Percentiles rank a stretch among this genome's conserved stretches.
Conservation (phyloP, 2,888 invertebrate genomes). For the Hydropsyche betteni region DNA sequence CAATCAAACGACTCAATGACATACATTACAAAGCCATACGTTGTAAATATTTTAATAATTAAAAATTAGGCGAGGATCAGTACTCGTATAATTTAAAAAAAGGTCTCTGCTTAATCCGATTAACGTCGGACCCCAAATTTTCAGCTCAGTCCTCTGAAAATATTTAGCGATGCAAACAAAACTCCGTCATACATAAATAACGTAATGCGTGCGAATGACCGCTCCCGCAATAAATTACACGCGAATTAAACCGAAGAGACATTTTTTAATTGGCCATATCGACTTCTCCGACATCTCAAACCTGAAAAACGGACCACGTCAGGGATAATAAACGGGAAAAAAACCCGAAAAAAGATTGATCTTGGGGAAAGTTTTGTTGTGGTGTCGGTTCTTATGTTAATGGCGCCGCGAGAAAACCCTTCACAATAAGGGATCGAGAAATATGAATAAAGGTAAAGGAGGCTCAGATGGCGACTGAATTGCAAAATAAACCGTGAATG, state of each 20-base stretch:
- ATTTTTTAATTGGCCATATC: too few species aligned
- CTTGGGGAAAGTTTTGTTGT: neutral
- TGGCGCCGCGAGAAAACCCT: slow-evolving; percentile 10
- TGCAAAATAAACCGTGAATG: slow-evolving; percentile 26
- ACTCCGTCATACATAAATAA: neutral
- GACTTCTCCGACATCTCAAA: too few species aligned
- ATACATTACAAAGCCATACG: too few species aligned
- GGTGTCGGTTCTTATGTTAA: slow-evolving; percentile 16
- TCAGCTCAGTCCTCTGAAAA: neutral
- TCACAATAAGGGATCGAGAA: slow-evolving; percentile 23
- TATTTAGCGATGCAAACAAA: slow-evolving; percentile 9
- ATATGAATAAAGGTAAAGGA: slow-evolving; percentile 26
- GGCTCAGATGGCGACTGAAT: slow-evolving; percentile 25
- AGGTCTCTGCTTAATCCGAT: neutral
- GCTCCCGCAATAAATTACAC: too few species aligned
- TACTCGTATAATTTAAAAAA: neutral
- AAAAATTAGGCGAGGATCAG: slow-evolving; percentile 10
- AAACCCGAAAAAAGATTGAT: slow-evolving; percentile 2
- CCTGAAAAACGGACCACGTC: neutral
- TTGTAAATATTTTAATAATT: neutral
- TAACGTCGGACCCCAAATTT: slow-evolving; percentile 2
- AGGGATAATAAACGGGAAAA: neutral
- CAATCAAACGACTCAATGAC: too few species aligned
- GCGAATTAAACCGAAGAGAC: too few species aligned
- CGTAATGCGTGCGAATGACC: neutral